Conservation (phyloP, 1,140 invertebrate genomes). For the Diachasma alloeum region DNA sequence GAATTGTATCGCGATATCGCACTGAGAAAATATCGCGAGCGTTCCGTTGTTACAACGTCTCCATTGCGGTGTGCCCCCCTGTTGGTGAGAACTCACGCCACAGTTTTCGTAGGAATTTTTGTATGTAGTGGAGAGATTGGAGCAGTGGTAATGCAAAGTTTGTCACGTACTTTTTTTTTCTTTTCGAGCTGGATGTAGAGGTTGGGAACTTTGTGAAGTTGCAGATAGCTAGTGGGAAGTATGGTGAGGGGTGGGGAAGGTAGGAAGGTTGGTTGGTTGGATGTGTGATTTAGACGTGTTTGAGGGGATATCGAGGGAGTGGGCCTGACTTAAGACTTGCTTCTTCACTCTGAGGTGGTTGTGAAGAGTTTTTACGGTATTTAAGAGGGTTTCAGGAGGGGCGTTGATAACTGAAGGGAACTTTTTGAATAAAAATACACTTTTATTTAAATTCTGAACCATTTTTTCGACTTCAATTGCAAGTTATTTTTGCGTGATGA, state of each 20-base stretch:
- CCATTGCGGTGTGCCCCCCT: constrained; percentile 6
- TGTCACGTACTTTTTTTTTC: constrained; percentile 59
- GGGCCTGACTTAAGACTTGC: constrained; percentile 19
- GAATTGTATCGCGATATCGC: constrained; percentile 39
- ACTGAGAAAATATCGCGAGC: constrained; percentile 46
- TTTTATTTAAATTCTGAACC: too few species aligned
- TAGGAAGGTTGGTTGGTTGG: neutral
- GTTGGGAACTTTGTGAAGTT: neutral
- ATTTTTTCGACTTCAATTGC: too few species aligned
- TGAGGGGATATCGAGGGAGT: neutral
- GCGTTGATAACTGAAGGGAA: too few species aligned
- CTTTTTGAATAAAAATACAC: too few species aligned
- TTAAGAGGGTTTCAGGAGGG: neutral
- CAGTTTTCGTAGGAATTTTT: neutral
- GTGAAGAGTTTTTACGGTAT: constrained; percentile 26
- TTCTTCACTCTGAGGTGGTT: constrained; percentile 13
- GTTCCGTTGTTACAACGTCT: constrained; percentile 25
- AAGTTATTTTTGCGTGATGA: too few species aligned
- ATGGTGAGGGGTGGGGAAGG: neutral
- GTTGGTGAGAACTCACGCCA: neutral
- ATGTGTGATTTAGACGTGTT: neutral
- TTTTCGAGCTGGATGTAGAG: constrained; percentile 45
- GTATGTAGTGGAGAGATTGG: neutral
- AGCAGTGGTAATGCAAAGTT: constrained; percentile 55
- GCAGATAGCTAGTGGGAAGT: neutral